Evolutionary conservation across 2,888 invertebrate genomes (phyloP).

Genomic region (Helleia helle): DNA sequence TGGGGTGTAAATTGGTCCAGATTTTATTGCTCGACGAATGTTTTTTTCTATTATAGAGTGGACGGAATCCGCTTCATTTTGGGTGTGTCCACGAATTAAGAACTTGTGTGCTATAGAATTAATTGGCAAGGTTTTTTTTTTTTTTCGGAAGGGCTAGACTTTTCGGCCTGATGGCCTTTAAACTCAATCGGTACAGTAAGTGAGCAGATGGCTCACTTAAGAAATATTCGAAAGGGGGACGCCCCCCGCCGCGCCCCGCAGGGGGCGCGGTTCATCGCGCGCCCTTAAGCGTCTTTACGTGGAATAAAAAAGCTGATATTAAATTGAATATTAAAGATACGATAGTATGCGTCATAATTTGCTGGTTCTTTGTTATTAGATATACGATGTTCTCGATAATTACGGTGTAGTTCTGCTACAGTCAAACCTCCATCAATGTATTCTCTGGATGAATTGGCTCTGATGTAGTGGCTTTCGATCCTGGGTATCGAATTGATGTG

Average conservation of each 20-base stretch:
- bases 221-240: no score
- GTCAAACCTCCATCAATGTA: conserved; percentile 3
- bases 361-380: not conserved
- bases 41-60: conserved; percentile 22
- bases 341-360: conserved; percentile 4
- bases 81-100: conserved; percentile 19
- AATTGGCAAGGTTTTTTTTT: no score
- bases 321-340: conserved; percentile 8
- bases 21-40: conserved; percentile 20
- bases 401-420: conserved; percentile 3
- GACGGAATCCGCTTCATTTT: conserved; percentile 20
- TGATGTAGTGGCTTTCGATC: conserved; percentile 5
- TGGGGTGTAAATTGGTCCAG: conserved; percentile 22
- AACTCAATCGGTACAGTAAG: no score
- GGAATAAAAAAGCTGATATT: not conserved
- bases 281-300: conserved; percentile 5
- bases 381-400: not conserved
- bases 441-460: not conserved
- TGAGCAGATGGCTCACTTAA: no score
- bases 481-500: conserved; percentile 1
- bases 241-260: no score
- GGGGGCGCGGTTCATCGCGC: no score
- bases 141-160: no score
- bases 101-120: conserved; percentile 23
- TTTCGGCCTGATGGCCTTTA: no score